These are phyloP conservation scores for Marisa cornuarietis DNA, from an alignment of 1,140 invertebrate species.

Conservation along the genomic window DNA sequence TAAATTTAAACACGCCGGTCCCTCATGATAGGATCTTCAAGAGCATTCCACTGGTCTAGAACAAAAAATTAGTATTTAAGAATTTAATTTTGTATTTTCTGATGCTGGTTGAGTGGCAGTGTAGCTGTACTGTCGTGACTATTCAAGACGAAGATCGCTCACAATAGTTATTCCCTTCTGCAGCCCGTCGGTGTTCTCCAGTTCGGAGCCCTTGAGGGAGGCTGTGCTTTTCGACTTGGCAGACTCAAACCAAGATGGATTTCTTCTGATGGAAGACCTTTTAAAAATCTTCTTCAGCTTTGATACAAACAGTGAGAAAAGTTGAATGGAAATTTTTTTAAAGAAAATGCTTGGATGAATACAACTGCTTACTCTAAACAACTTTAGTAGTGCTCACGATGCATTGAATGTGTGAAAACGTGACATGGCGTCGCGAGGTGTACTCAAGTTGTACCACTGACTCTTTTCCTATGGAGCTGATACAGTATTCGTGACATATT, in stretches of 20 bases:
- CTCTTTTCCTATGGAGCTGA: no score
- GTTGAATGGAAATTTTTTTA: not conserved
- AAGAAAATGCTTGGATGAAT: not conserved
- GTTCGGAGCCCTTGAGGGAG: constrained; percentile 37
- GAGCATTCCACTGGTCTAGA: not conserved
- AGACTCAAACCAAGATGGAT: constrained; percentile 28
- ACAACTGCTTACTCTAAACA: not conserved
- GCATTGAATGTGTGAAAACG: not conserved
- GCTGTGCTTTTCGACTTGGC: constrained; percentile 34
- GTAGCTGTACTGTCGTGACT: no score
- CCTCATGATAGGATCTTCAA: not conserved
- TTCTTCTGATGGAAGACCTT: constrained; percentile 27
- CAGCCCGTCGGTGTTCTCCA: constrained; percentile 11
- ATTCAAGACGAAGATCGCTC: no score
- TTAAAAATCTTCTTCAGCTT: constrained; percentile 36
- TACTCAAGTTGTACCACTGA: no score
- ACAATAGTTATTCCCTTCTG: not conserved
- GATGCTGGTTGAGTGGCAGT: no score
- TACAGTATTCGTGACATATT: no score
- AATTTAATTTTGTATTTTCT: not conserved
- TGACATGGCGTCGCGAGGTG: not conserved
- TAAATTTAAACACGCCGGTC: not conserved
- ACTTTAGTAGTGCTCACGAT: not conserved
- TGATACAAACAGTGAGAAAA: constrained; percentile 30
- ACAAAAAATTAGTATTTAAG: not conserved